phyloP scores from a whole-genome alignment of 1,140 invertebrate genomes.

The Gryllus bimaculatus region DNA sequence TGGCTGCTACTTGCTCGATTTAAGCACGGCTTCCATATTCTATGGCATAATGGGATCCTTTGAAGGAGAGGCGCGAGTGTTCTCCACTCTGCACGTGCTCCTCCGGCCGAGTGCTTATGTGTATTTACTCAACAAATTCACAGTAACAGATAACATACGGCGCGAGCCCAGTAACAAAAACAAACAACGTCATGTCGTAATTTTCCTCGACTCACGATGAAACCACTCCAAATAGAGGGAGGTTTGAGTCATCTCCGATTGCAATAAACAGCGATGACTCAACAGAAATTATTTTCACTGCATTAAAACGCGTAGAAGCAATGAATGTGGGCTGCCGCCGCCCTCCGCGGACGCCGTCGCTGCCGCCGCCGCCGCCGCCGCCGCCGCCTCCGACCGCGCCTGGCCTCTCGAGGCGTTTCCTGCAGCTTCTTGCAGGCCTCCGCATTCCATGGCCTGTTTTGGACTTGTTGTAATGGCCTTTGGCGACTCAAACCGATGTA shows the following conservation, averaged over 20 bases:
- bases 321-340: neutral
- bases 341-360: too few relatives aligned
- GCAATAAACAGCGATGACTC: neutral
- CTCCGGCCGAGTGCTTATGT: neutral
- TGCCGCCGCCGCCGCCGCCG: too few relatives aligned
- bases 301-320: neutral
- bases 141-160: neutral
- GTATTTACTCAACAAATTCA: conserved; percentile 5
- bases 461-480: neutral
- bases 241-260: neutral
- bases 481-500: too few relatives aligned
- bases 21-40: neutral
- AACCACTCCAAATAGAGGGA: neutral
- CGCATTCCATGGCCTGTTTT: neutral
- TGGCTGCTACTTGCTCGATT: neutral
- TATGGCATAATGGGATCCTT: neutral
- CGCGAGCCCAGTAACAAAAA: neutral
- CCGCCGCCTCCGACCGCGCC: neutral
- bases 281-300: neutral
- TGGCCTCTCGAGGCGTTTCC: neutral
- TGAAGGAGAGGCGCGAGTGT: neutral
- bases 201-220: neutral
- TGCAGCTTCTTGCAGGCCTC: neutral
- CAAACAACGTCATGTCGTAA: neutral
- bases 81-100: neutral